Base-by-base conservation (phyloP, 2,888 invertebrate species). In the Margaritifera margaritifera region DNA sequence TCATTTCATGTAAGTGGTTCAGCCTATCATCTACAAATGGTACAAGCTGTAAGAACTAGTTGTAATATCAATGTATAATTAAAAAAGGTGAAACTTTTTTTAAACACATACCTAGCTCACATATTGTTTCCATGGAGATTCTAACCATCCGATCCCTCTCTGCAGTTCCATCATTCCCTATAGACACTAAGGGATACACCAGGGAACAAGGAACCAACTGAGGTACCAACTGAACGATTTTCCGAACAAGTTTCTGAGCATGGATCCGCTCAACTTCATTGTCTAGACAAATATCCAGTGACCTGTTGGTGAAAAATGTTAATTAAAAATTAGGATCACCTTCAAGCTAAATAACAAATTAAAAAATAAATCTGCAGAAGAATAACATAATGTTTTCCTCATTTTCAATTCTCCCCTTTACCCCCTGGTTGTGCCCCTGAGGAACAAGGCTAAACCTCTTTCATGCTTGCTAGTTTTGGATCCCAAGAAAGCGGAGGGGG, bases 241-340 rank as follows among this genome's bases (percentile, higher is more conserved):
- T 92, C 64, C 95, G 91, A 68, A 96, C 94, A 72, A 98, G 92
- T 84, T 97, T 94, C 82, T 98, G 91, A 1, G 96, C 97, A 91
- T 98, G 98, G 66, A 96, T 93, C 58, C 97, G 92, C 89, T 98
- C 98, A 56, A 91, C 88, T 71, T 91, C 91, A 90, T 96, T 97
- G 83, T 95, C 95, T 62, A 96, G 91, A 90, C 94, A 93, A 74
- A 98, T 91, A 91, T 98, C 98, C 88, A 98, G 93, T 78, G 96
- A 96, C 86, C 96, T 95, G 78, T 56, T 75, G 27, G 72, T 53
- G 66, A 64, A 72, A 60, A 63, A 53, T 66, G n/a, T 42, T 5
- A 42, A 24, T 51, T 11, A n/a, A 19, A 19, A 22, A 53, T 3
- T 20, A 24, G 25, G 8, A 24, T n/a, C 8, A 66, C 20, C 51